phyloP scores from a whole-genome alignment of 2,797 vertebrate species.

The Neopelma chrysocephalum region DNA sequence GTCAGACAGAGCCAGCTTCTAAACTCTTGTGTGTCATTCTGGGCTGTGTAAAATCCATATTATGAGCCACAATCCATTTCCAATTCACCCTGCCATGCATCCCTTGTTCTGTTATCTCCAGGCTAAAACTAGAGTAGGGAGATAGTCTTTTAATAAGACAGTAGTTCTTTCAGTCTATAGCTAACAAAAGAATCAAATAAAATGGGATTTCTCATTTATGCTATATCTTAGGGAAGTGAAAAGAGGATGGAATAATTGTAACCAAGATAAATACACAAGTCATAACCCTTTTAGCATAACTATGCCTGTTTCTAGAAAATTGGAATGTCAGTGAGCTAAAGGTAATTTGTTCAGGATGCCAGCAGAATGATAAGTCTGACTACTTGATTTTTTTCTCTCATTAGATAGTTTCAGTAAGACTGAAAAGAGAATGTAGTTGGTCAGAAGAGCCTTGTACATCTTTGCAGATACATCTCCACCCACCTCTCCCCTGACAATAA shows the following conservation, averaged over 20 bases:
- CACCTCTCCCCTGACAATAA: background rate
- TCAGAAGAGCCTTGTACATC: background rate
- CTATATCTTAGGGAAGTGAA: conserved; percentile 32
- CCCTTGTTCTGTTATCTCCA: conserved; percentile 50
- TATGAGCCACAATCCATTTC: background rate
- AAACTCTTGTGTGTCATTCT: background rate
- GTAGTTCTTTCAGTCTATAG: conserved; percentile 42
- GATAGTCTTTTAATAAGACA: conserved; percentile 30
- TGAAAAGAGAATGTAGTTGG: background rate
- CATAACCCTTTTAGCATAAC: conserved; percentile 58
- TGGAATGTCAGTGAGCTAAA: conserved; percentile 67
- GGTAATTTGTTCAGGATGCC: conserved; percentile 48
- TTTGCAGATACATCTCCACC: background rate
- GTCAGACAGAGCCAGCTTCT: background rate
- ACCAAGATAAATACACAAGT: conserved; percentile 66
- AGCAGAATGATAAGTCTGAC: conserved; percentile 29
- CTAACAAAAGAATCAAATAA: conserved; percentile 57
- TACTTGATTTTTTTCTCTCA: background rate
- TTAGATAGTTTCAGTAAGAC: conserved; percentile 25
- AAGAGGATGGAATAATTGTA: conserved; percentile 65
- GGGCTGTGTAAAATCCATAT: background rate
- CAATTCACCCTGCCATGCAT: background rate
- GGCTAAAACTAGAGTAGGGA: conserved; percentile 48
- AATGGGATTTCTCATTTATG: conserved; percentile 64
- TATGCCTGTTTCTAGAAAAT: conserved; percentile 66